Evolutionary conservation across 2,113 vertebrate genomes (phyloP).

Genomic region (Gadus chalcogrammus): DNA sequence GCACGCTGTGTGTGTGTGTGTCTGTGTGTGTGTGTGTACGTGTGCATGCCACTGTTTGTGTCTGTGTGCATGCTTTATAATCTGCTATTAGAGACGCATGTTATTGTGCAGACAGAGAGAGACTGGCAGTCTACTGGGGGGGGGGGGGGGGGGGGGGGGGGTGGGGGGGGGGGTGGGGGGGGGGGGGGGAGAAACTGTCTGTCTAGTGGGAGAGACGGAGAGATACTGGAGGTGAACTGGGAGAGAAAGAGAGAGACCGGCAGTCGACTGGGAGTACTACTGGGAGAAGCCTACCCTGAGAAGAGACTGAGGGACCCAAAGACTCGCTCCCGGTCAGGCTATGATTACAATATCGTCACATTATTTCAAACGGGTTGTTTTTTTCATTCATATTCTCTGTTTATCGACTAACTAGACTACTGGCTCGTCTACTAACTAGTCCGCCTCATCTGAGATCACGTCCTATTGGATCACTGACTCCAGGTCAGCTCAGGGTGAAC

Average conservation of each 20-base stretch:
- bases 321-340: too few relatives aligned
- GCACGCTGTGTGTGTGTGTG: neutral
- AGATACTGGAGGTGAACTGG: neutral
- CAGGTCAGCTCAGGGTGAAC: slow-evolving; percentile 40
- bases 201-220: too few relatives aligned
- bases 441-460: neutral
- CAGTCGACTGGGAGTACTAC: too few relatives aligned
- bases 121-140: neutral
- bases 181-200: neutral
- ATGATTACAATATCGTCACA: too few relatives aligned
- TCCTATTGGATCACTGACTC: slow-evolving; percentile 32
- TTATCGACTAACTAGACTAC: neutral
- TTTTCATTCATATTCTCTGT: neutral
- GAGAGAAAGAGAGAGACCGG: too few relatives aligned
- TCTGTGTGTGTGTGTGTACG: neutral
- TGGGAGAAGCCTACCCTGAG: too few relatives aligned
- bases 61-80: slow-evolving; percentile 24
- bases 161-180: too few relatives aligned
- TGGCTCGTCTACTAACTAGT: neutral
- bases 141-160: neutral
- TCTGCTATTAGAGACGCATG: slow-evolving; percentile 34
- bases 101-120: slow-evolving; percentile 20
- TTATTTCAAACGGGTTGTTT: neutral
- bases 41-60: slow-evolving; percentile 29
- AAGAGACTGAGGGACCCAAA: too few relatives aligned